Evolutionary conservation across 2,797 vertebrate genomes (phyloP), one percentile per base, ranked within the genome.

Genomic region (Eospalax fontanierii): DNA sequence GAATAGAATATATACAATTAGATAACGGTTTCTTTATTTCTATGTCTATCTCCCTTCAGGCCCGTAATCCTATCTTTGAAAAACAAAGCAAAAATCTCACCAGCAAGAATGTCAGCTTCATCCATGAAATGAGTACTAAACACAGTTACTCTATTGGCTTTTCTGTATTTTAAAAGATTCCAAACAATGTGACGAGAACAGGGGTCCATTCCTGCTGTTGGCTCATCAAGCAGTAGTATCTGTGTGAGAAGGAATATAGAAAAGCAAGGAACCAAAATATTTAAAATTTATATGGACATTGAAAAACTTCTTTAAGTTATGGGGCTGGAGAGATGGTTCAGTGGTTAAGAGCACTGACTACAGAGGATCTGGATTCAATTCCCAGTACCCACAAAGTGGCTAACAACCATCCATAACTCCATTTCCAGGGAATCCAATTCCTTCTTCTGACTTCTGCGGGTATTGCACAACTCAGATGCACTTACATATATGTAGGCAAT

Each of bases 101-200:
- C 99, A 38, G 99, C 99, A 0, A 99, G 99, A 95, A 99, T 99
- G 97, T 99, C 99, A 0, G 99, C 99, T 98, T 99, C 99, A 7
- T 99, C 99, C 99, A 99, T 99, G 98, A 99, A 99, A 98, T 99
- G 99, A 0, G 99, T 99, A 97, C 99, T 99, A 97, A 99, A 99
- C 10, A 99, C 99, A 0, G 98, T 99, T 82, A 99, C 99, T 0
- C 98, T 87, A 76, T 98, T 98, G 0, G 98, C 98, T 54, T 98
- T 98, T 65, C 99, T 99, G 93, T 96, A 99, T 97, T 98, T 99
- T 97, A 99, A 98, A 96, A 99, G 98, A 61, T 99, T 99, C 99
- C 99, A 99, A 38, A 99, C 99, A 87, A 99, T 99, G 97, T 99
- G 99, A 10, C 99, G 98, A 0, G 99, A 99, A 90, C 99, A 99